Percentiles rank a stretch among this genome's conserved stretches.
Conservation (phyloP, 2,888 invertebrate genomes). For the Lacanobia oleracea region DNA sequence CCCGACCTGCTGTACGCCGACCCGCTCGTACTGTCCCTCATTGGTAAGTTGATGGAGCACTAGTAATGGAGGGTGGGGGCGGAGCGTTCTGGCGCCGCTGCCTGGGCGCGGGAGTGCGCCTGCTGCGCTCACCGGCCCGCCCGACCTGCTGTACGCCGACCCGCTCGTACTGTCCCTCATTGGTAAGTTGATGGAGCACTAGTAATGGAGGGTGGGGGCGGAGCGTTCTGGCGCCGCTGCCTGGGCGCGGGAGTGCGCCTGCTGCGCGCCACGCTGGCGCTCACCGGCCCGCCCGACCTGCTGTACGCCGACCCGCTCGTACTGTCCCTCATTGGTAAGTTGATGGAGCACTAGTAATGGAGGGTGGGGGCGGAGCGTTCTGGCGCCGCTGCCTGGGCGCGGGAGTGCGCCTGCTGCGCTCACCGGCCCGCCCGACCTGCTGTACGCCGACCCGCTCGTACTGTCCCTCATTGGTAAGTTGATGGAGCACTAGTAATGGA, state of each 20-base stretch:
- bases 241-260: constrained; percentile 84
- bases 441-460: too few species aligned
- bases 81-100: constrained; percentile 86
- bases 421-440: constrained; percentile 55
- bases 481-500: constrained; percentile 71
- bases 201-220: constrained; percentile 80
- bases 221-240: constrained; percentile 86
- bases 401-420: constrained; percentile 85
- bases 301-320: constrained; percentile 80
- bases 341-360: constrained; percentile 67
- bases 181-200: too few species aligned
- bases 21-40: constrained; percentile 80
- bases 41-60: constrained; percentile 71
- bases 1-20: constrained; percentile 79
- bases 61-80: constrained; percentile 80
- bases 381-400: constrained; percentile 86
- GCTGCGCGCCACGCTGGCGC: constrained; percentile 83
- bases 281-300: constrained; percentile 81
- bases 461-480: too few species aligned
- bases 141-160: too few species aligned
- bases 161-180: too few species aligned
- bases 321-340: constrained; percentile 81
- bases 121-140: constrained; percentile 78
- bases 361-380: constrained; percentile 82
- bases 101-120: constrained; percentile 83